These are phyloP conservation scores for Ficedula albicollis DNA, from an alignment of 2,797 vertebrate genomes.

Conservation along the genomic window DNA sequence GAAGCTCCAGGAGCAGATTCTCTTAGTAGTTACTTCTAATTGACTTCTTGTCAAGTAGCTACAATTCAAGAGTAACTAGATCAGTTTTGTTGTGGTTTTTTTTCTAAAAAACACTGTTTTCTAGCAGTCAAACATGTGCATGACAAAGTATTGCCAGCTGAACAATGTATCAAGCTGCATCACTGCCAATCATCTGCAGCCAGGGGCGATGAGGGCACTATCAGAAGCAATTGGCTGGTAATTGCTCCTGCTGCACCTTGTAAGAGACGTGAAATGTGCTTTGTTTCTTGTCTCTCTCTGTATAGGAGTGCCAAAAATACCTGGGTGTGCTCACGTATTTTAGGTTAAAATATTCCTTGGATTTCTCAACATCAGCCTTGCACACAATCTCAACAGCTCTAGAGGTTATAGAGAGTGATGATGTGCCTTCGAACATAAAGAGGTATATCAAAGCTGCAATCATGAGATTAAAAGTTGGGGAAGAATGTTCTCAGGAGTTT, in stretches of 20 bases:
- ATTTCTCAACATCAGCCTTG: background rate
- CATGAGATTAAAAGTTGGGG: background rate
- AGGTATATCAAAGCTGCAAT: background rate
- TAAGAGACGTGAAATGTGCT: background rate
- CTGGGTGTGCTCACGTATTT: background rate
- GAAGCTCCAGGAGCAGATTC: background rate
- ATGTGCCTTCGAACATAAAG: background rate
- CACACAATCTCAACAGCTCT: background rate
- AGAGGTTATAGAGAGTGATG: background rate
- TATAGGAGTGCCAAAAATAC: background rate
- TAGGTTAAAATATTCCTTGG: background rate
- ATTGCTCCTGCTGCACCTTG: background rate
- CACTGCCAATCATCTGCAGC: background rate
- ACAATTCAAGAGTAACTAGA: background rate
- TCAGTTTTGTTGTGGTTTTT: background rate
- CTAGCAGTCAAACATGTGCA: background rate
- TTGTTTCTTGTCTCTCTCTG: background rate
- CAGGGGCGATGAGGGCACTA: background rate
- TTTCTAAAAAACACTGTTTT: background rate
- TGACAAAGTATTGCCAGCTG: background rate
- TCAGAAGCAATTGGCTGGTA: background rate
- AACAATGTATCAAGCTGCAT: background rate
- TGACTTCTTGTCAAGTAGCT: background rate
- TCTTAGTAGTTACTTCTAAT: background rate
- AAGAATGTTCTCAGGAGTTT: background rate